These are phyloP conservation scores for Pteria penguin DNA, from an alignment of 2,888 invertebrate species.

Conservation along the genomic window DNA sequence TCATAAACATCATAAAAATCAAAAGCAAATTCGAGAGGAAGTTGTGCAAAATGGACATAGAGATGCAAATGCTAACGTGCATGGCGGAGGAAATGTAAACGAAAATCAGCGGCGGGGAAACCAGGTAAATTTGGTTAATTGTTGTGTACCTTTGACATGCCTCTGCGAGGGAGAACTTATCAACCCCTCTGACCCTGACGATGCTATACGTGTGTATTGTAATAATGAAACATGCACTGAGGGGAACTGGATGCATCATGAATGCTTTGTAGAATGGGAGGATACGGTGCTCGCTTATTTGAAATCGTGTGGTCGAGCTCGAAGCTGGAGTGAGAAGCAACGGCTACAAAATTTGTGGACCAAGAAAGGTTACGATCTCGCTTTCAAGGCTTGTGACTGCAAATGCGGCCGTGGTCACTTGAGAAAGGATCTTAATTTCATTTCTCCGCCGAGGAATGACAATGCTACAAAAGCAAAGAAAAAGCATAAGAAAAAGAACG, in stretches of 20 bases:
- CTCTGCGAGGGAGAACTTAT: constrained; percentile 61
- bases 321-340: constrained; percentile 97
- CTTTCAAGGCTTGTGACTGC: constrained; percentile 96
- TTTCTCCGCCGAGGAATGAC: constrained; percentile 83
- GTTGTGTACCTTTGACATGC: constrained; percentile 70
- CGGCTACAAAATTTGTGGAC: constrained; percentile 97
- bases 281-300: constrained; percentile 92
- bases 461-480: constrained; percentile 83
- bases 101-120: neutral
- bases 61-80: constrained; percentile 56
- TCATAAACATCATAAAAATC: constrained; percentile 63
- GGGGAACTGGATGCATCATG: constrained; percentile 96
- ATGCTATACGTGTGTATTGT: constrained; percentile 92
- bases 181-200: constrained; percentile 69
- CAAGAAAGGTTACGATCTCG: constrained; percentile 97
- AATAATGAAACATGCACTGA: constrained; percentile 94
- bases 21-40: constrained; percentile 55
- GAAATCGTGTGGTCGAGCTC: constrained; percentile 93
- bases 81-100: constrained; percentile 15
- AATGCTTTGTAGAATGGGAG: constrained; percentile 97
- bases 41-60: constrained; percentile 54
- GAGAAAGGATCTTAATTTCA: constrained; percentile 96
- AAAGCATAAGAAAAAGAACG: constrained; percentile 83
- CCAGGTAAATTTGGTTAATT: constrained; percentile 44
- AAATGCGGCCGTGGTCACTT: constrained; percentile 95